Conservation (phyloP, 2,888 invertebrate species). For the Meiosimyza platycephala region DNA sequence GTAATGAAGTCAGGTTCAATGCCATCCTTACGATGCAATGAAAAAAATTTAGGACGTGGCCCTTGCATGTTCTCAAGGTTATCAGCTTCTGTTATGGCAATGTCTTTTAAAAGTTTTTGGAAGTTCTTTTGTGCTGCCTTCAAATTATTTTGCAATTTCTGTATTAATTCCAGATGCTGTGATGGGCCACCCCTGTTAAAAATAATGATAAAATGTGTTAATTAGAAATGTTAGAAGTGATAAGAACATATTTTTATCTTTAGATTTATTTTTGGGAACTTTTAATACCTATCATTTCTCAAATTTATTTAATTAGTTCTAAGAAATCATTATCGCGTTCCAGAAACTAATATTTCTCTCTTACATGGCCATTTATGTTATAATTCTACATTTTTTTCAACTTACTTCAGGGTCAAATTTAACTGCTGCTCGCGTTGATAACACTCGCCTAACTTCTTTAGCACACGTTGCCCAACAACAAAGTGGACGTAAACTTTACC, state of each 20-base stretch:
- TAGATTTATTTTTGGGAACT: background rate
- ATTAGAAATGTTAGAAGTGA: background rate
- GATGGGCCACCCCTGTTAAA: slow-evolving; percentile 74
- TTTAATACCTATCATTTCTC: background rate
- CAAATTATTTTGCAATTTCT: slow-evolving; percentile 78
- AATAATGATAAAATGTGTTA: too few species aligned
- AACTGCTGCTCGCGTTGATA: slow-evolving; percentile 77
- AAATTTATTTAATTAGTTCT: background rate
- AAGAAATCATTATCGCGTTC: too few species aligned
- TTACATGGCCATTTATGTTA: too few species aligned
- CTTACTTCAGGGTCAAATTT: slow-evolving; percentile 79
- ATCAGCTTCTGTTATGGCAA: slow-evolving; percentile 77
- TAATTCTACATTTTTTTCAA: slow-evolving; percentile 35
- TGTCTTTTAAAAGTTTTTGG: slow-evolving; percentile 75
- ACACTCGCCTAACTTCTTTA: slow-evolving; percentile 72
- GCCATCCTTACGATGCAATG: slow-evolving; percentile 78
- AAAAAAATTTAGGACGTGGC: slow-evolving; percentile 71
- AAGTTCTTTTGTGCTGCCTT: slow-evolving; percentile 76
- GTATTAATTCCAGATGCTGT: slow-evolving; percentile 78
- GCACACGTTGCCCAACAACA: slow-evolving; percentile 78
- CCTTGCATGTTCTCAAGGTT: slow-evolving; percentile 71
- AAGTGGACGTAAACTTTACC: slow-evolving; percentile 76
- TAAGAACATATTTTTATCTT: background rate
- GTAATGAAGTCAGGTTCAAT: slow-evolving; percentile 80
- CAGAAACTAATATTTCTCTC: background rate